Conservation (phyloP, 2,888 invertebrate genomes). For the Stomorhina lunata region DNA sequence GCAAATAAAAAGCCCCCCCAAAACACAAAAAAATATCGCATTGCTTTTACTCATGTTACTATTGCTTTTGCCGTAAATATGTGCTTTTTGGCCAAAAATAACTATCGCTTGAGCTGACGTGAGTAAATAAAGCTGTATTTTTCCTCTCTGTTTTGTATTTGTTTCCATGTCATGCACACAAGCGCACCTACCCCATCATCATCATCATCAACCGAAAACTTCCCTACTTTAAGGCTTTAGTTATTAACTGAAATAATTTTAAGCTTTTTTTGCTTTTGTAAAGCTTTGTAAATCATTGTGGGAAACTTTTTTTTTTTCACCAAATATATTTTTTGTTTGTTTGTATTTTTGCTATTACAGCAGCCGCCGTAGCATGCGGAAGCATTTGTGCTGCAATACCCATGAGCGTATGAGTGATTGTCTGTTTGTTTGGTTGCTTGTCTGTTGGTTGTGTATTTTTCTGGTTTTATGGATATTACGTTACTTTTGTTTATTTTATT, state of each 20-base stretch:
- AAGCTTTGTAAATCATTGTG: slow-evolving; percentile 49
- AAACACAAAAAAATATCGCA: background rate
- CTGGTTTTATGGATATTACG: slow-evolving; percentile 57
- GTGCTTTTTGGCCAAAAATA: slow-evolving; percentile 23
- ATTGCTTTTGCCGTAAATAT: slow-evolving; percentile 28
- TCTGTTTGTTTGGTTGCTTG: background rate
- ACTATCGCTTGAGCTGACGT: background rate
- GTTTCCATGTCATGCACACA: background rate
- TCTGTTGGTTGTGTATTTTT: background rate
- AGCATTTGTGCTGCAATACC: slow-evolving; percentile 38
- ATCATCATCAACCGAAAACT: too few relatives aligned
- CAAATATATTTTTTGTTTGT: background rate
- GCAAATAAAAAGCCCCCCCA: background rate
- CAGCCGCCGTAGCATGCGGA: slow-evolving; percentile 65
- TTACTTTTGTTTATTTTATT: slow-evolving; percentile 49
- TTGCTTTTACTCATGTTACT: slow-evolving; percentile 13
- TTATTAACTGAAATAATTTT: background rate
- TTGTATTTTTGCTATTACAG: slow-evolving; percentile 46
- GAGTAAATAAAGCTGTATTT: slow-evolving; percentile 32
- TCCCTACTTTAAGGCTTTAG: too few relatives aligned
- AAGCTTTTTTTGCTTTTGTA: slow-evolving; percentile 18
- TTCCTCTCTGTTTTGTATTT: background rate
- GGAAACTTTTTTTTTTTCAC: slow-evolving; percentile 53
- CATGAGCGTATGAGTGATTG: background rate
- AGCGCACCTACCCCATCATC: background rate